Evolutionary conservation across 2,113 vertebrate genomes (phyloP), one percentile per base, ranked within the genome.

Genomic region (Erinaceus europaeus): DNA sequence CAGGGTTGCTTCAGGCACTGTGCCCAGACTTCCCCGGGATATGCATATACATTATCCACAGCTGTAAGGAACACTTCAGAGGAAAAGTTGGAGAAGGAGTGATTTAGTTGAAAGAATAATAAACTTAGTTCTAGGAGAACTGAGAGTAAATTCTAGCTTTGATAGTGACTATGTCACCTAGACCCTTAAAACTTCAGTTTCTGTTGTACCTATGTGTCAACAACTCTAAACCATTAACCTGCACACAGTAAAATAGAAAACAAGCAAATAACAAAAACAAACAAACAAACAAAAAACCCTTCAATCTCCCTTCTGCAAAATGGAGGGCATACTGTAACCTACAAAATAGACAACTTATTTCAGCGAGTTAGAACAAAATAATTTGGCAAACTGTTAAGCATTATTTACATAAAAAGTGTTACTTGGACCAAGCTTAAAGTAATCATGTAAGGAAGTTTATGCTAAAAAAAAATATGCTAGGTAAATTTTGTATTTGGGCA

Each of bases 61-160:
- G 65, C 85, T 90, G 94, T 84, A 92, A 92, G 93, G 75, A 92
- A n/a, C 46, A 94, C 94, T 93, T 95, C 92, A 95, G 89, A 94
- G 74, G 42, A 80, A 91, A 90, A 87, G 89, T 87, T 94, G 78
- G 78, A 87, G 91, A 87, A 92, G 65, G 82, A 52, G 42, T 82
- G 74, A 46, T 74, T 87, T 46, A 79, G 87, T 91, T 88, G 61
- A 85, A 93, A 94, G 94, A 85, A 94, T 86, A 89, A 92, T 94
- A 94, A 94, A 92, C 87, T 89, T 84, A 53, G 81, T 40, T 20
- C 78, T 82, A 32, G 27, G 52, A 84, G 91, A 92, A 89, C 65
- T 62, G 71, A 94, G 82, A 67, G 78, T 71, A 89, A 82, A 89
- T 84, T 74, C 44, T 57, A 25, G 11, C 84, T 90, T 76, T 94